Evolutionary conservation across 2,888 invertebrate genomes (phyloP).

Genomic region (Nymphalis urticae): DNA sequence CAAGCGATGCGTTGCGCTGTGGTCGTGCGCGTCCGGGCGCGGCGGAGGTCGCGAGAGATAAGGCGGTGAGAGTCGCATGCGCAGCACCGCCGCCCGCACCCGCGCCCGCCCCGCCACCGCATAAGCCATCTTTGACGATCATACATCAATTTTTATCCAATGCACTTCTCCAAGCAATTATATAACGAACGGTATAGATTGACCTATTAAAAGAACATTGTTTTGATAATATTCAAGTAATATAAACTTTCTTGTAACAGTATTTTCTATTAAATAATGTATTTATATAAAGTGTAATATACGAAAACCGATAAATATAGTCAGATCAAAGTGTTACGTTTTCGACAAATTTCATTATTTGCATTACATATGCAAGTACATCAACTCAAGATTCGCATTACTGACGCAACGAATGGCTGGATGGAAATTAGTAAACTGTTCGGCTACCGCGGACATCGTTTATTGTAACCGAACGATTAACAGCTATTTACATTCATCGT

Average conservation of each 20-base stretch:
- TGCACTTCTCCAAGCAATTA: slow-evolving; percentile 67
- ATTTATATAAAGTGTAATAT: slow-evolving; percentile 4
- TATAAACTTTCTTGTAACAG: background rate
- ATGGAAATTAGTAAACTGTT: slow-evolving; percentile 71
- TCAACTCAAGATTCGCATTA: slow-evolving; percentile 59
- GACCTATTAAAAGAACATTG: slow-evolving; percentile 56
- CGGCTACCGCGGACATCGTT: slow-evolving; percentile 65
- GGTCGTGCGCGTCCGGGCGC: slow-evolving; percentile 77
- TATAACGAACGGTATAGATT: slow-evolving; percentile 74
- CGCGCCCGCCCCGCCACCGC: slow-evolving; percentile 61
- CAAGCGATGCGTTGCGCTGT: slow-evolving; percentile 62
- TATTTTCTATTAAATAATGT: background rate
- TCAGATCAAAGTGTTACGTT: slow-evolving; percentile 41
- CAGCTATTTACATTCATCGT: slow-evolving; percentile 67
- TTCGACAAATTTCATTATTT: slow-evolving; percentile 67
- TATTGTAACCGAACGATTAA: slow-evolving; percentile 58
- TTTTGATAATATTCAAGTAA: background rate
- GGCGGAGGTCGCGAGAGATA: slow-evolving; percentile 81
- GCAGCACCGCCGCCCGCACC: slow-evolving; percentile 58
- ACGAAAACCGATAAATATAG: slow-evolving; percentile 22
- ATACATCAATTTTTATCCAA: slow-evolving; percentile 72
- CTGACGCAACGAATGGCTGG: slow-evolving; percentile 67
- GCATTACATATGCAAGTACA: slow-evolving; percentile 70
- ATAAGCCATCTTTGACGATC: slow-evolving; percentile 65
- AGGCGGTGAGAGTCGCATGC: slow-evolving; percentile 79